A percentile compares a stretch with the other conserved stretches of the same genome.
phyloP scores from a whole-genome alignment of 2,888 invertebrate species.

The Beris chalybata region DNA sequence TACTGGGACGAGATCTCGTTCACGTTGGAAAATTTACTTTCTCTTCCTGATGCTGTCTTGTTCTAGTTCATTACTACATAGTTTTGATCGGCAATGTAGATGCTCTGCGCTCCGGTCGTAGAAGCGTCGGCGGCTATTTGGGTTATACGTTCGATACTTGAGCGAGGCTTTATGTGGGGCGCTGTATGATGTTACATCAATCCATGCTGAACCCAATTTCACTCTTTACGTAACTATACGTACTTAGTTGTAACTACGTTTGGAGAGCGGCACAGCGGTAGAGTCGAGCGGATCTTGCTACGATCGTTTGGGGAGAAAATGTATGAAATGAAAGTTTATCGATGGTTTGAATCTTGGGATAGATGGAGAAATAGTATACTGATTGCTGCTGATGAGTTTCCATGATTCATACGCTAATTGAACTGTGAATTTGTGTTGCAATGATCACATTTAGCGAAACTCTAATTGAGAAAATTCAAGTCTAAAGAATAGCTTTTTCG shows the following conservation, averaged over 20 bases:
- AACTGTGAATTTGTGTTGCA: too few relatives aligned
- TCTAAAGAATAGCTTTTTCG: too few relatives aligned
- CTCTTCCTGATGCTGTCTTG: constrained; percentile 16
- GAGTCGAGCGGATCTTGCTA: not conserved
- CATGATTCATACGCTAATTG: too few relatives aligned
- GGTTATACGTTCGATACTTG: constrained; percentile 3
- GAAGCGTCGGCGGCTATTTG: constrained; percentile 1
- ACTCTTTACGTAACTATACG: constrained; percentile 14
- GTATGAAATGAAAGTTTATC: constrained; percentile 15
- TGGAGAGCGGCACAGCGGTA: not conserved
- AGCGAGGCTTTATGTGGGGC: not conserved
- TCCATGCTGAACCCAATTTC: constrained; percentile 6
- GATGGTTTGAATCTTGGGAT: not conserved
- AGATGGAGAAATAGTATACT: too few relatives aligned
- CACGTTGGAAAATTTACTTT: constrained; percentile 12
- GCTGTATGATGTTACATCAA: constrained; percentile 7
- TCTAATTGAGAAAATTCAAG: too few relatives aligned
- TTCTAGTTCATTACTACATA: not conserved
- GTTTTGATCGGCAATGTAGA: not conserved
- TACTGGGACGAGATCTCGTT: too few relatives aligned
- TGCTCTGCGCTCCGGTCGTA: not conserved
- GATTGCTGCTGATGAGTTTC: too few relatives aligned
- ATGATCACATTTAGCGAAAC: too few relatives aligned
- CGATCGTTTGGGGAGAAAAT: not conserved
- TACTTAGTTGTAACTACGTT: not conserved